Evolutionary conservation across 92 coral and sea anemone species (phyloP), one percentile per base, ranked within the genome.

Genomic region (Epizoanthus ramosus): DNA sequence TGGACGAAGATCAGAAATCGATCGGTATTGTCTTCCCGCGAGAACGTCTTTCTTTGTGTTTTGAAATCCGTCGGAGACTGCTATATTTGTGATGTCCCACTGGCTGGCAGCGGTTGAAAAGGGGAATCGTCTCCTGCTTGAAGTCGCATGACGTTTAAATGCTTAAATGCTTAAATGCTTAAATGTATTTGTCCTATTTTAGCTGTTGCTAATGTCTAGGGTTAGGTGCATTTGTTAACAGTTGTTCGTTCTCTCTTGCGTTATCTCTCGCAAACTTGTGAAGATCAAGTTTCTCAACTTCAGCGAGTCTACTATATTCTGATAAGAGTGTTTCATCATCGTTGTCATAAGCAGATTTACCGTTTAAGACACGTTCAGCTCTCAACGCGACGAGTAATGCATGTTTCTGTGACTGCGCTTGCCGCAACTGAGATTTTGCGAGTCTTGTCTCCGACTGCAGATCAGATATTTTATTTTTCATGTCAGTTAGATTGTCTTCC

Each of bases 351-450:
- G 95, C 81, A 28, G 94, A 87, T 69, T 91, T 93, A 0, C 98
- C 99, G 85, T 97, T 94, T 50, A 94, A 79, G 52, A 92, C 97
- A 19, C 99, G 89, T 75, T 97, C 99, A 53, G 94, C 89, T 33
- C 99, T 86, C 61, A 97, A 66, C 2, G 99, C 99, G 8, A 93
- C 95, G 7, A 97, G 71, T 31, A 97, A 75, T 21, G 99, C 99
- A 70, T 93, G 96, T 68, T 92, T 97, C 80, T 97, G 98, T 5
- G 93, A 88, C 69, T 88, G 90, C 8, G 95, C 84, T 56, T 95
- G 95, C 4, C 93, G 89, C 35, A 97, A 91, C 84, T 94, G 99
- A 35, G 98, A 88, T 80, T 92, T 97, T 6, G 94, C 89, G 1
- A 91, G 86, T 75, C 81, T 82, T 31, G 91, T 80, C 33, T 90